Evolutionary conservation across 2,888 invertebrate genomes (phyloP), one percentile per base, ranked within the genome.

Genomic region (Cacoxenus indagator): DNA sequence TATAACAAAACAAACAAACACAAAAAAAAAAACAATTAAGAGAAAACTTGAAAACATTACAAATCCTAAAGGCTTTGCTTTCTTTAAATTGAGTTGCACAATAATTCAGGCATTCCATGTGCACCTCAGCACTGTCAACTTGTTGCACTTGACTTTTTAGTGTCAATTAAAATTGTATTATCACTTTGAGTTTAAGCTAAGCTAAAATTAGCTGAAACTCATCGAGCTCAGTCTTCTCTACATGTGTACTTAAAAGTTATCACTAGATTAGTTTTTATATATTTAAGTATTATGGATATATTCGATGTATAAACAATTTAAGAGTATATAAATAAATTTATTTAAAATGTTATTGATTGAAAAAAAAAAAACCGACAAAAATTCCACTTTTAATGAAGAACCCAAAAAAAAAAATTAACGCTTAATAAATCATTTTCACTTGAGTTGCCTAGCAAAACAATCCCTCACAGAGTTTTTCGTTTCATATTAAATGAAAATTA

Each of bases 231-330:
- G 76, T 77, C 79, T 75, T 74, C 83, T 51, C 27, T 61, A 61
- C 37, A 37, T 62, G 24, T 75, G 73, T 75, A 74, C 74, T 74
- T 74, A 74, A 46, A 76, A 75, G 75, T 80, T 80, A 81, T 81
- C 80, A 83, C 82, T 81, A 81, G 80, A 82, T 82, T 78, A 81
- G 70, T 82, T 83, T n/a, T 24, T 6, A 43, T 82, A 80, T 70
- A 70, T 70, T 78, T 81, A 80, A 83, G 80, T 80, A 19, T 9
- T 17, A 48, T 17, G n/a, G 19, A 48, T 22, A 31, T 72, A 65
- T 59, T 62, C 68, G 29, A 54, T 67, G 65, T 54, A 70, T 45
- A 62, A 62, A 62, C 31, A 68, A 67, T 65, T 67, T 67, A 67
- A 54, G 75, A 75, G 70, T 75, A 70, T 69, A 75, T 70, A 57